Conservation (phyloP, 2,888 invertebrate genomes). For the Lepidochrysops patricia region DNA sequence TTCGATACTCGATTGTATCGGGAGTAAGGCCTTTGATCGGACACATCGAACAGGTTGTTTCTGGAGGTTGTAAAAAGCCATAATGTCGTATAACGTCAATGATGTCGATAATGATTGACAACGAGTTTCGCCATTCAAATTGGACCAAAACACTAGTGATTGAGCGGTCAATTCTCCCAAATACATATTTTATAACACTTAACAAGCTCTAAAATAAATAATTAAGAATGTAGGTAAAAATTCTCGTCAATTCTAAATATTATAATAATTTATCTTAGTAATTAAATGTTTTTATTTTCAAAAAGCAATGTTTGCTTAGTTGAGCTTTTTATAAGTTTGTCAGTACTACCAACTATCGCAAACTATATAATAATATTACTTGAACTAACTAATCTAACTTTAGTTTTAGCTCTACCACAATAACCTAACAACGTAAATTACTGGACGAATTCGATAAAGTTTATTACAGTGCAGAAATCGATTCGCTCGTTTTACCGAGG, state of each 20-base stretch:
- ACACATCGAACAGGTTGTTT: neutral
- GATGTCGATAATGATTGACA: slow-evolving; percentile 1
- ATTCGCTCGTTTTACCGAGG: slow-evolving; percentile 26
- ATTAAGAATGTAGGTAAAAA: too few species aligned
- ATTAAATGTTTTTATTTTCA: too few species aligned
- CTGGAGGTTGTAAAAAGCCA: neutral
- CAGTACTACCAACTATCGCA: too few species aligned
- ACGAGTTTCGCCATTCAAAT: slow-evolving; percentile 8
- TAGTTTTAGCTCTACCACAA: neutral
- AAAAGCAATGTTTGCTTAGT: too few species aligned
- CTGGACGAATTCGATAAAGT: slow-evolving; percentile 10
- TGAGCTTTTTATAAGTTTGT: too few species aligned
- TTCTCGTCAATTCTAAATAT: too few species aligned
- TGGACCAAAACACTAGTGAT: neutral
- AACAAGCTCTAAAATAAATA: too few species aligned
- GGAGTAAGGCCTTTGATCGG: neutral
- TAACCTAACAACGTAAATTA: neutral
- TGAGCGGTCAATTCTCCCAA: neutral
- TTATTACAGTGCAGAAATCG: slow-evolving; percentile 10
- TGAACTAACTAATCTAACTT: too few species aligned
- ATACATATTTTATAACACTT: neutral
- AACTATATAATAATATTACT: too few species aligned
- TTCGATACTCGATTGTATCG: too few species aligned
- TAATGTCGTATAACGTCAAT: slow-evolving; percentile 12
- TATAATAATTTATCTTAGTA: too few species aligned